Conservation (phyloP, 2,888 invertebrate species). For the Malachius bipustulatus region DNA sequence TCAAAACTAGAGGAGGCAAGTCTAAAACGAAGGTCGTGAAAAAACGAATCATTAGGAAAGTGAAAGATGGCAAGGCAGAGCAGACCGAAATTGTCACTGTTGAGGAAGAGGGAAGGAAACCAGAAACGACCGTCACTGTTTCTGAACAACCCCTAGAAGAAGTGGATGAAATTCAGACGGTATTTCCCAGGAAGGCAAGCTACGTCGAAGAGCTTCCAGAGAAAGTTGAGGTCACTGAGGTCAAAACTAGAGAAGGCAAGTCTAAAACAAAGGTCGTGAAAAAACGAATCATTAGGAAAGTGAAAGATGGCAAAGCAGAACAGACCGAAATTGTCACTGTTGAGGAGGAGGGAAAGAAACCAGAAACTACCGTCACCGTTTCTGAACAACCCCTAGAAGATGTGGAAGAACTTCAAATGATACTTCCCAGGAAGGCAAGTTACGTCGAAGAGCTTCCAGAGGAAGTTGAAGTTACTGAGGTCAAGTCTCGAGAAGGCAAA, state of each 20-base stretch:
- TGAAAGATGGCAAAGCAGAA: conserved; percentile 23
- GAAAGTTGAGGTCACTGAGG: conserved; percentile 19
- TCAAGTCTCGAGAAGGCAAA: conserved; percentile 9
- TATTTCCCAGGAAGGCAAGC: conserved; percentile 13
- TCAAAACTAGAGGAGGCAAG: conserved; percentile 21
- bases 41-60: conserved; percentile 36
- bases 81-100: conserved; percentile 38
- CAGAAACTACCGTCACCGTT: conserved; percentile 17
- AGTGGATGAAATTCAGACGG: conserved; percentile 18
- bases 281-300: conserved; percentile 23
- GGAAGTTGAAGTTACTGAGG: conserved; percentile 9
- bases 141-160: conserved; percentile 16
- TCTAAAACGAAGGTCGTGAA: conserved; percentile 29
- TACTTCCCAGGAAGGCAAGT: conserved; percentile 3
- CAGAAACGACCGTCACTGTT: conserved; percentile 29
- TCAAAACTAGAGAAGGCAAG: conserved; percentile 14
- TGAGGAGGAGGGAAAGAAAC: conserved; percentile 22
- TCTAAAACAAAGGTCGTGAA: conserved; percentile 24
- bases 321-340: conserved; percentile 32
- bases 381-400: conserved; percentile 11
- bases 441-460: conserved; percentile 11
- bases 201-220: conserved; percentile 19
- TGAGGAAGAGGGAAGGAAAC: conserved; percentile 36
- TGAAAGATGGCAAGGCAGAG: conserved; percentile 34
- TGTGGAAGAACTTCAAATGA: conserved; percentile 9